Base-by-base conservation (phyloP, 2,888 invertebrate genomes). In the Papilio protenor region DNA sequence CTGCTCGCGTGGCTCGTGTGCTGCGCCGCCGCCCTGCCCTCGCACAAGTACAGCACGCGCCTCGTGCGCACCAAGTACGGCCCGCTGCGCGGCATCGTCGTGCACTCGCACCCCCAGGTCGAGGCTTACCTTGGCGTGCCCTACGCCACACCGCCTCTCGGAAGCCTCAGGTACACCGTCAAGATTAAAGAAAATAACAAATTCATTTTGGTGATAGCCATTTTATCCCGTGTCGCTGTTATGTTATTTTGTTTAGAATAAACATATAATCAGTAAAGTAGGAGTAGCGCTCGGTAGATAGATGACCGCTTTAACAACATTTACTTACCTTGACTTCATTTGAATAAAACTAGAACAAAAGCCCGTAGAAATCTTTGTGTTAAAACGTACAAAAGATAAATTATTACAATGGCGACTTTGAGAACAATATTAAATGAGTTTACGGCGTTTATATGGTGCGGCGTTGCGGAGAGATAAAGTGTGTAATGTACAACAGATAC, bases 121-220 rank as follows among this genome's bases (percentile, higher is more conserved):
- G 98, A 99, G 93, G 98, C 98, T 23, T 99, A 98, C 91, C 96
- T 98, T 80, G 99, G 99, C 80, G 97, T 99, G 83, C 98, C 98
- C 64, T 99, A 98, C 94, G 99, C 98, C 59, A 98, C 98, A 81
- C 97, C 98, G 81, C 98, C 98, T 16, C 96, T 97, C 83, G 98
- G 98, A 84, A 97, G 97, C 88, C 96, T 99, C 86, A 97, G 99
- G 97, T 97, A 92, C 23, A 55, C 1, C 27, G 21, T n/a, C 66
- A 18, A 16, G 6, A n/a, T n/a, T n/a, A 16, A 23, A 64, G 2
- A 64, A 40, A 5, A 10, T 23, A 18, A 64, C 10, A 40, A 18
- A 64, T 40, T 64, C 2, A 64, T 10, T 64, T 18, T 40, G 16
- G 40, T 64, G 18, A 40, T 64, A 16, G 27, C 16, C 16, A 33